Conservation (phyloP, 2,113 vertebrate species). For the Atrichornis clamosus region DNA sequence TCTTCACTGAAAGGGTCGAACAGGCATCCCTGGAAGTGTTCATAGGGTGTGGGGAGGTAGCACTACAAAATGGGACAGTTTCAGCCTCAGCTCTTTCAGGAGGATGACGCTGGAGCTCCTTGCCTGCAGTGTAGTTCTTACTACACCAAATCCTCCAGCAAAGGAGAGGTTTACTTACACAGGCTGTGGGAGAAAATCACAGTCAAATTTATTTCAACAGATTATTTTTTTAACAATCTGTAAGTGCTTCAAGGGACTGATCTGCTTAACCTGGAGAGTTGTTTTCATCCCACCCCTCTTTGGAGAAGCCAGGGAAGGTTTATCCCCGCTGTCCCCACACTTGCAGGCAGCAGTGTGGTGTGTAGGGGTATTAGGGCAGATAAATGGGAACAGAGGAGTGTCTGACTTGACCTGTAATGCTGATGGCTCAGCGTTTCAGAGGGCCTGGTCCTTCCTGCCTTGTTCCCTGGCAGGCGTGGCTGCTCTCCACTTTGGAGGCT, state of each 20-base stretch:
- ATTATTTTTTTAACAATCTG: not conserved
- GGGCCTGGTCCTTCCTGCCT: rapidly evolving
- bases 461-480: rapidly evolving
- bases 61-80: not conserved
- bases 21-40: not conserved
- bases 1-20: not conserved
- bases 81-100: not conserved
- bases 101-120: not conserved
- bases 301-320: rapidly evolving
- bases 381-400: rapidly evolving
- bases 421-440: not conserved
- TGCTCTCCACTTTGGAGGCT: not conserved
- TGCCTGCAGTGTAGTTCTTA: not conserved
- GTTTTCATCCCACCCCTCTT: rapidly evolving
- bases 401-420: not conserved
- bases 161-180: not conserved
- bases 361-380: not conserved
- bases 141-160: rapidly evolving
- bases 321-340: not conserved
- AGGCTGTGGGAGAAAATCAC: not conserved
- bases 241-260: not conserved
- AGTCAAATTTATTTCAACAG: not conserved
- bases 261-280: not conserved
- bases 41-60: not conserved
- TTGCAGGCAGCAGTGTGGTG: not conserved